These are phyloP conservation scores for Phrynocephalus versicolor DNA, from an alignment of 2,113 vertebrate species.

Conservation along the genomic window DNA sequence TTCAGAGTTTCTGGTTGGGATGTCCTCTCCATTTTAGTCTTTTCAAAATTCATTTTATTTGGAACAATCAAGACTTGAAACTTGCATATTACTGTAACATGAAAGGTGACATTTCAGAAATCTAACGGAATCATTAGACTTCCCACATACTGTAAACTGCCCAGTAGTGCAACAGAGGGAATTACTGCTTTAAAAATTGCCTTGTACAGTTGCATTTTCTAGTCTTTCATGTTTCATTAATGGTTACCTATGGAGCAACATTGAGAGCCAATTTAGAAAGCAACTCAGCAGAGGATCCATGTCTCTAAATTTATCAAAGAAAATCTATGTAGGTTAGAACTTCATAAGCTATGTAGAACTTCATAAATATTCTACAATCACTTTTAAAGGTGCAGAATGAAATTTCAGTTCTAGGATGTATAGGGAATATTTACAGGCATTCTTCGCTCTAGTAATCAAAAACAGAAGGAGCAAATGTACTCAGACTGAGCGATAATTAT, in stretches of 20 bases:
- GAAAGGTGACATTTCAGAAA: not conserved
- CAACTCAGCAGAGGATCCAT: slow-evolving; percentile 34
- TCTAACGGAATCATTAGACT: not conserved
- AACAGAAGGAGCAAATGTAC: slow-evolving; percentile 18
- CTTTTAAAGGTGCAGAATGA: slow-evolving; percentile 25
- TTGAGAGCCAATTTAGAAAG: slow-evolving; percentile 22
- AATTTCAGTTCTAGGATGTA: slow-evolving; percentile 45
- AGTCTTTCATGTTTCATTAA: slow-evolving; percentile 42
- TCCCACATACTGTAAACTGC: not conserved
- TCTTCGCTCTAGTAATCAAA: slow-evolving; percentile 24
- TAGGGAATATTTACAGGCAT: slow-evolving; percentile 20
- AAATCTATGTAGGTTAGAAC: slow-evolving; percentile 28
- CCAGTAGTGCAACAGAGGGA: not conserved
- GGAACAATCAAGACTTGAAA: not conserved
- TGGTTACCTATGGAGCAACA: not conserved
- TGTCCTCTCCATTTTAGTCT: not conserved
- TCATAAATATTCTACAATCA: slow-evolving; percentile 16
- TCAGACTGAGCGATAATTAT: slow-evolving; percentile 1
- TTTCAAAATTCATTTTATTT: not conserved
- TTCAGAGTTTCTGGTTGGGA: no score
- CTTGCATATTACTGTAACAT: not conserved
- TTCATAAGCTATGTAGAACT: no score
- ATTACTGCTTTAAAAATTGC: not conserved
- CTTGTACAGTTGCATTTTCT: slow-evolving; percentile 26
- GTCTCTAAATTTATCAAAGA: slow-evolving; percentile 31